Evolutionary conservation across 2,797 vertebrate species (phyloP).

Genomic region (Diplodus puntazzo): DNA sequence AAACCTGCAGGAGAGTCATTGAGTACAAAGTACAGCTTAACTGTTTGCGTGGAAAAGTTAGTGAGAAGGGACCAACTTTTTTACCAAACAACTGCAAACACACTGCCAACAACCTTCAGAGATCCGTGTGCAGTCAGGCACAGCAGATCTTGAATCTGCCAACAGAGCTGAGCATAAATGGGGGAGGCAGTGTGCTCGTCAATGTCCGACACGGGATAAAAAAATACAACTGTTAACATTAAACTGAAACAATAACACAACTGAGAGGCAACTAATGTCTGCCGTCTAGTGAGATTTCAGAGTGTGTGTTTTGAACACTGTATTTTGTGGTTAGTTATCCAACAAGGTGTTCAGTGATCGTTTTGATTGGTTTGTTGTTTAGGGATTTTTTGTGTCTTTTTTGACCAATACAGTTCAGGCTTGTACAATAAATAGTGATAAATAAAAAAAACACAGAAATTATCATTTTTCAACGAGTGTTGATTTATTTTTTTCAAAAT

Average conservation of each 20-base stretch:
- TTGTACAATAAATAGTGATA: conserved; percentile 83
- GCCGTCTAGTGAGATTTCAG: conserved; percentile 71
- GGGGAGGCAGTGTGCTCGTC: conserved; percentile 45
- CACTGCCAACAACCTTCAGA: conserved; percentile 79
- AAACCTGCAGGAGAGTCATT: conserved; percentile 12
- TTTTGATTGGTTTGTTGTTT: conserved; percentile 83
- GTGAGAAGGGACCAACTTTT: conserved; percentile 77
- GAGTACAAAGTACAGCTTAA: conserved; percentile 27
- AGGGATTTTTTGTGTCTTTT: conserved; percentile 81
- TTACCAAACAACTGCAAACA: conserved; percentile 78
- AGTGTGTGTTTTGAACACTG: conserved; percentile 79
- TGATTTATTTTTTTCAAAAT: conserved; percentile 69
- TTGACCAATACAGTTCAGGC: conserved; percentile 80
- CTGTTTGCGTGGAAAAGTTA: conserved; percentile 67
- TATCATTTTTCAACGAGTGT: conserved; percentile 76
- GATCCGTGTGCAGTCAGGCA: conserved; percentile 59
- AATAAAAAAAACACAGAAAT: conserved; percentile 76
- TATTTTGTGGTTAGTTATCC: conserved; percentile 81
- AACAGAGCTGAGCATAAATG: conserved; percentile 40
- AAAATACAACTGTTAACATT: conserved; percentile 41
- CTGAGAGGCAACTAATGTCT: conserved; percentile 68
- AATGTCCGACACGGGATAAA: conserved; percentile 32
- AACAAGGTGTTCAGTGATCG: conserved; percentile 79
- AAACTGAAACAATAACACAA: conserved; percentile 54
- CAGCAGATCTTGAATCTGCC: conserved; percentile 52